Base-by-base conservation (phyloP, 2,113 vertebrate species). In the Pseudolaguvia tuberculata region DNA sequence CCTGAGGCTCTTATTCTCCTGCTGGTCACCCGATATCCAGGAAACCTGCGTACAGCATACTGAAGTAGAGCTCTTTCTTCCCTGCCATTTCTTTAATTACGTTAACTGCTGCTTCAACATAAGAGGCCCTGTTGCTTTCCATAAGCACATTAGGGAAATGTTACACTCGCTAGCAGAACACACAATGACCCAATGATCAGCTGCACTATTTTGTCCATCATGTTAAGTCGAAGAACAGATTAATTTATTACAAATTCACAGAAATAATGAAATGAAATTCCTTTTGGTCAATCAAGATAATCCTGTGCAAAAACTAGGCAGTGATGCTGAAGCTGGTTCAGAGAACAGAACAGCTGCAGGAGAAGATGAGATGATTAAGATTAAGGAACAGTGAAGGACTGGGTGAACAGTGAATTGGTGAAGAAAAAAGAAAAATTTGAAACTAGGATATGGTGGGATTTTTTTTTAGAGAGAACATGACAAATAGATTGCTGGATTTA, bases 1-100 rank as follows among this genome's bases (percentile, higher is more conserved):
- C 47, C 56, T 29, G 42, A 56, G 20, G 62, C 72, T 45, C 58
- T 68, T 75, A n/a, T 68, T 68, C 57, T 67, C 55, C 63, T 35
- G 29, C 57, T 67, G 61, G 67, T 76, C 76, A 79, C 73, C 59
- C 29, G 76, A 75, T 51, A 42, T 47, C 62, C 61, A 55, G 48
- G 50, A 31, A 65, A 50, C 45, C 23, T 10, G 15, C 20, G 18
- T 4, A 45, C 47, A 72, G 35, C 35, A 50, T 27, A 29, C 18
- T 18, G 45, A 29, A 67, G 17, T 27, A 11, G 63, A 50, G 35
- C 63, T 29, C 45, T 50, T 67, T 29, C 45, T 50, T 67, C 23
- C 18, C 47, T 67, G 23, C 50, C 45, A 67, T 50, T 67, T 50
- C 63, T 67, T 12, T 27, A 67, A 25, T 20, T 23, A 27, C 20